Percentiles rank a stretch among this genome's conserved stretches.
phyloP scores from a whole-genome alignment of 53 echinoderm and acorn worm genomes.

The Echinometra lucunter region DNA sequence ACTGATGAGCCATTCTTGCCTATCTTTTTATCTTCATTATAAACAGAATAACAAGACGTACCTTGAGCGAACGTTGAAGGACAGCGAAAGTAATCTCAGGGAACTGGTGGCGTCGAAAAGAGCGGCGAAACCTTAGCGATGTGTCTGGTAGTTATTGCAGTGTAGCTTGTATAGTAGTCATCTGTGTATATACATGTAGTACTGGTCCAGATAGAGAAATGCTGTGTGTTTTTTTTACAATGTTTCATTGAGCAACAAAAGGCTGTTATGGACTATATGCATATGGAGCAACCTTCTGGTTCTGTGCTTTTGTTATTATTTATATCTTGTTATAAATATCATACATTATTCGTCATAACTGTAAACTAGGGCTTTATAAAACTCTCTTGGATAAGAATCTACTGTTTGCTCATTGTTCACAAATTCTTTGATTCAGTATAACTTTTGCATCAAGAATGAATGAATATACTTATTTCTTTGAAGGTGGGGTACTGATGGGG shows the following conservation, averaged over 20 bases:
- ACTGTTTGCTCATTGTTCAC: too few relatives aligned
- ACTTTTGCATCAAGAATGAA: too few relatives aligned
- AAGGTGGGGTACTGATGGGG: too few relatives aligned
- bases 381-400: too few relatives aligned
- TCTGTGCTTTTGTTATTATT: not conserved
- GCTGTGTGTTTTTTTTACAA: not conserved
- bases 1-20: not conserved
- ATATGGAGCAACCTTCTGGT: not conserved
- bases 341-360: not conserved
- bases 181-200: conserved; percentile 46
- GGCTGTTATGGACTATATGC: not conserved
- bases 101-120: conserved; percentile 93
- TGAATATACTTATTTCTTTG: too few relatives aligned
- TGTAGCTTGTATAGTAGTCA: not conserved
- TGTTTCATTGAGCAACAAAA: not conserved
- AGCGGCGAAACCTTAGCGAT: conserved; percentile 83
- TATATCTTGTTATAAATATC: not conserved
- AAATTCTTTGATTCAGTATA: too few relatives aligned
- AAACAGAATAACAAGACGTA: conserved; percentile 89
- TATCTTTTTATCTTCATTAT: not conserved
- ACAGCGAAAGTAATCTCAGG: conserved; percentile 92
- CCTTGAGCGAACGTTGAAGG: conserved; percentile 86
- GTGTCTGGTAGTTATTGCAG: not conserved
- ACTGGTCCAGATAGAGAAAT: not conserved
- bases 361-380: too few relatives aligned